These are phyloP conservation scores for Altica lythri DNA, from an alignment of 2,888 invertebrate species.

Conservation along the genomic window DNA sequence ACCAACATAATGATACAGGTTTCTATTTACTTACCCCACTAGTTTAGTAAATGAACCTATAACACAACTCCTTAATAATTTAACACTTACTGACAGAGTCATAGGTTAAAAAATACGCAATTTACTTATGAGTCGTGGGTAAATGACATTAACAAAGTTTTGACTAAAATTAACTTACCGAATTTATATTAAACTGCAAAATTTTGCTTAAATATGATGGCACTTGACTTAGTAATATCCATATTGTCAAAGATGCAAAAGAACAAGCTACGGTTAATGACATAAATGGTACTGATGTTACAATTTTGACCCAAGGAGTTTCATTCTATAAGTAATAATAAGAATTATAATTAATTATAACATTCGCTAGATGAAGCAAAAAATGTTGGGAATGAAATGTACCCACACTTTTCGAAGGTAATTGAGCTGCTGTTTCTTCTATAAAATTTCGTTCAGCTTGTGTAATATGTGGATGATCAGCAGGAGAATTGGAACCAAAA, in stretches of 20 bases:
- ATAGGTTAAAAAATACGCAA: too few relatives aligned
- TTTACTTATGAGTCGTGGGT: too few relatives aligned
- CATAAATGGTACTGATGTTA: conserved; percentile 74
- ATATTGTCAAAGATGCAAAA: conserved; percentile 80
- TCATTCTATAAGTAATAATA: conserved; percentile 42
- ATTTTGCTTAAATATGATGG: conserved; percentile 79
- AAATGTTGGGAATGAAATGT: too few relatives aligned
- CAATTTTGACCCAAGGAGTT: conserved; percentile 77
- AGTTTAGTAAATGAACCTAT: too few relatives aligned
- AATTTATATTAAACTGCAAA: conserved; percentile 70
- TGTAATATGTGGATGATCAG: conserved; percentile 64
- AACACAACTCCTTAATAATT: too few relatives aligned
- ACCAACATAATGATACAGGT: too few relatives aligned
- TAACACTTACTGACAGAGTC: too few relatives aligned
- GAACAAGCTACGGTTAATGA: conserved; percentile 72
- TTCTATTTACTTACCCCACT: too few relatives aligned
- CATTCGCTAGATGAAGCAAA: too few relatives aligned
- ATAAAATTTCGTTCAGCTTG: conserved; percentile 70
- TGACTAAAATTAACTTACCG: conserved; percentile 56
- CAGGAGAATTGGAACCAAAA: conserved; percentile 70
- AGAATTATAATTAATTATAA: too few relatives aligned
- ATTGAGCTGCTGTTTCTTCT: conserved; percentile 56
- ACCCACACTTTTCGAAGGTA: conserved; percentile 1
- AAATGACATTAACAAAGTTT: too few relatives aligned
- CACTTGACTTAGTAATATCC: conserved; percentile 80